Evolutionary conservation across 1,140 invertebrate species (phyloP).

Genomic region (Cyclargus thomasi): DNA sequence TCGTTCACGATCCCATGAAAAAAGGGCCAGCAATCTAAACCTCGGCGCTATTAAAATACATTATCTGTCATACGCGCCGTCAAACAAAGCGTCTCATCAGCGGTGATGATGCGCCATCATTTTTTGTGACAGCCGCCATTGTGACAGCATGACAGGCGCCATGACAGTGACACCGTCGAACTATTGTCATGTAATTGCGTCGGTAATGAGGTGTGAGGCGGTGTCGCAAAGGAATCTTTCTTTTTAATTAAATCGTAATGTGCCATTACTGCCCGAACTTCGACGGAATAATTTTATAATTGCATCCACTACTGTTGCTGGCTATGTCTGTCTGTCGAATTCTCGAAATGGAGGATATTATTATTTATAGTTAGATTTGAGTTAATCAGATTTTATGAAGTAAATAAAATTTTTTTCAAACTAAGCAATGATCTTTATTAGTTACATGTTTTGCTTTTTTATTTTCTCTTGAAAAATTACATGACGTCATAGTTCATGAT

Average conservation of each 20-base stretch:
- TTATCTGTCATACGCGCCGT: slow-evolving; percentile 3
- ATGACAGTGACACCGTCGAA: background rate
- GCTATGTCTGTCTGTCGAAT: too few relatives aligned
- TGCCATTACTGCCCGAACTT: background rate
- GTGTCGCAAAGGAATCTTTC: slow-evolving; percentile 1
- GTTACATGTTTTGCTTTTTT: too few relatives aligned
- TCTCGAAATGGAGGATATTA: too few relatives aligned
- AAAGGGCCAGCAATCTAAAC: background rate
- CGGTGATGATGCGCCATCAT: slow-evolving; percentile 12
- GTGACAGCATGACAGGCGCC: slow-evolving; percentile 8
- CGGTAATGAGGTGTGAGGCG: slow-evolving; percentile 10
- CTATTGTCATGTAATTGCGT: slow-evolving; percentile 10
- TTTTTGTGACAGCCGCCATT: slow-evolving; percentile 10
- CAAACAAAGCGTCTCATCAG: slow-evolving; percentile 13
- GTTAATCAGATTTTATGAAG: too few relatives aligned
- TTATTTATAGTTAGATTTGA: too few relatives aligned
- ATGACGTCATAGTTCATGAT: too few relatives aligned
- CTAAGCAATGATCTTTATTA: too few relatives aligned
- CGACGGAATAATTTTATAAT: too few relatives aligned
- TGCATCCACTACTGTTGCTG: too few relatives aligned
- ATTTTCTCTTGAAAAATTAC: too few relatives aligned
- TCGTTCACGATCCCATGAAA: background rate
- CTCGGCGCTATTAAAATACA: slow-evolving; percentile 1
- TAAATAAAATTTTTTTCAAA: too few relatives aligned
- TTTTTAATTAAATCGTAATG: background rate